A percentile compares a stretch with the other conserved stretches of the same genome.
These are phyloP conservation scores for Chrysochloris asiatica DNA, from an alignment of 2,113 vertebrate genomes.

Conservation along the genomic window DNA sequence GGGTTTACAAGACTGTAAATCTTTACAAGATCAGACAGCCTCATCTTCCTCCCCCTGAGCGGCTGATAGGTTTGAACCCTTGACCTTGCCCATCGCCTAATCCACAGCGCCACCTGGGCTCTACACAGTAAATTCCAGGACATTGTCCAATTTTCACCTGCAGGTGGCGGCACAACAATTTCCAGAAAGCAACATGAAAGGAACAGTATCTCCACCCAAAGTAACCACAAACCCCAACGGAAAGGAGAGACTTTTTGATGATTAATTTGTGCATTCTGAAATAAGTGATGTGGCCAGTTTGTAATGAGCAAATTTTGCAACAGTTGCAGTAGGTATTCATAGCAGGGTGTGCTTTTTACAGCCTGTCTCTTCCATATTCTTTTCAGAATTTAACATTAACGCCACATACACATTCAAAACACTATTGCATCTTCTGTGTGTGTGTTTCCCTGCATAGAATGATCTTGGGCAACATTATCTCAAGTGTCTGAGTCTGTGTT, in stretches of 20 bases:
- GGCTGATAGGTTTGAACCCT: too few relatives aligned
- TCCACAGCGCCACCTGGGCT: too few relatives aligned
- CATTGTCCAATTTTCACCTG: constrained; percentile 9
- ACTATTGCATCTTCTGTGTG: not conserved
- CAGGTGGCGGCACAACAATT: constrained; percentile 57
- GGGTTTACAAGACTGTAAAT: too few relatives aligned
- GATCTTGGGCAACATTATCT: not conserved
- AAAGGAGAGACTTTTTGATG: not conserved
- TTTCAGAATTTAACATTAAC: not conserved
- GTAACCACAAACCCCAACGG: not conserved
- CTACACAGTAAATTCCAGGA: not conserved
- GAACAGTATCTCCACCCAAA: not conserved
- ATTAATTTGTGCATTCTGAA: constrained; percentile 15
- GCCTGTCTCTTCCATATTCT: not conserved
- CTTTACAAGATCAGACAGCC: too few relatives aligned
- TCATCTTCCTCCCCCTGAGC: too few relatives aligned
- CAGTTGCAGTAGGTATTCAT: constrained; percentile 30
- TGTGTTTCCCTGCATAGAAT: not conserved
- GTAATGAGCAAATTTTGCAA: constrained; percentile 21
- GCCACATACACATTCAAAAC: not conserved
- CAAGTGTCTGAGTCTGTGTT: not conserved
- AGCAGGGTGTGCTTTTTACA: not conserved
- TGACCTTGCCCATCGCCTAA: too few relatives aligned
- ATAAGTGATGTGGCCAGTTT: not conserved
- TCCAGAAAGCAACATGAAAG: not conserved